Conservation (phyloP, 2,888 invertebrate species). For the Penaeus monodon region DNA sequence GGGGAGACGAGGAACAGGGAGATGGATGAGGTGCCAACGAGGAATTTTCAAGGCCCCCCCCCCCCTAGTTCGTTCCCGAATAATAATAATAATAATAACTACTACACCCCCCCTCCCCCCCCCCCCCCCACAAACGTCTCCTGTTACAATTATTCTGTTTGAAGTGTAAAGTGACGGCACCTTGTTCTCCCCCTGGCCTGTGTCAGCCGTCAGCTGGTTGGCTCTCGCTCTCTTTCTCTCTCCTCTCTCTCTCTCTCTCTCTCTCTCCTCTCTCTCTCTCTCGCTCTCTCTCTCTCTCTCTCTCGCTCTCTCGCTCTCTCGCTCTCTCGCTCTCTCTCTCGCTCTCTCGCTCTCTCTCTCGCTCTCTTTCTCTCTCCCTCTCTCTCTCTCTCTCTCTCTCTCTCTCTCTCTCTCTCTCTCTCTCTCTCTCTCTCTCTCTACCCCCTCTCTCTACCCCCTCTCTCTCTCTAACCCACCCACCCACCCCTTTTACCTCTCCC, state of each 20-base stretch:
- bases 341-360: not conserved
- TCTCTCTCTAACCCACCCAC: not conserved
- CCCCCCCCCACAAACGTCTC: constrained; percentile 30
- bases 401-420: not conserved
- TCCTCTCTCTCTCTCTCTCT: not conserved
- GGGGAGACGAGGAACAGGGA: not conserved
- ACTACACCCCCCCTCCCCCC: not conserved
- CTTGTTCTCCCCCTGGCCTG: not conserved
- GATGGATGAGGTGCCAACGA: not conserved
- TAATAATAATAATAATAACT: constrained; percentile 21
- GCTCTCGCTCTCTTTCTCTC: not conserved
- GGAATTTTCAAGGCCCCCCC: not conserved
- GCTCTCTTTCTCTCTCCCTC: not conserved
- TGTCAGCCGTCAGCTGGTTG: constrained; percentile 1
- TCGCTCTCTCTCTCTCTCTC: not conserved
- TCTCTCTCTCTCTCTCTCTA: not conserved
- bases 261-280: not conserved
- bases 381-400: not conserved
- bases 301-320: not conserved
- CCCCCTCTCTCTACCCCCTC: not conserved
- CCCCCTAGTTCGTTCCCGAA: not conserved
- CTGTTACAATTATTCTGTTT: constrained; percentile 34
- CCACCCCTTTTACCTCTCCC: not conserved
- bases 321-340: too few relatives aligned
- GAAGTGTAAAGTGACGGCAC: constrained; percentile 46